Evolutionary conservation across 2,797 vertebrate species (phyloP).

Genomic region (Florisuga fusca): DNA sequence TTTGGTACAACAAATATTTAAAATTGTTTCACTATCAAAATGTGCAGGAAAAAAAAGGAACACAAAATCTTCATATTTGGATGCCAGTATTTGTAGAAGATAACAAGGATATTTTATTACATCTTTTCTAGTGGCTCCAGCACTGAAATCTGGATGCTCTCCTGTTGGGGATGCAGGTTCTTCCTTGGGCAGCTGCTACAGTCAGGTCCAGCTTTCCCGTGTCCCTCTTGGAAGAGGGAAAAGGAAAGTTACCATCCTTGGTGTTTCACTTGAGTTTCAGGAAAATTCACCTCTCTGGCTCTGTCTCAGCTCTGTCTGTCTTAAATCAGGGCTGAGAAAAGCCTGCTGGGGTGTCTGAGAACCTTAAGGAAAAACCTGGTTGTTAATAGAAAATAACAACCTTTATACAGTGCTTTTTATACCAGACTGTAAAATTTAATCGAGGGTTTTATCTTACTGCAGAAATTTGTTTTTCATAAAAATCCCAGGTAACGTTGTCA

Average conservation of each 20-base stretch:
- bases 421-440: conserved; percentile 34
- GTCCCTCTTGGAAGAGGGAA: not conserved
- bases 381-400: conserved; percentile 37
- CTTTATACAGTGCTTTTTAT: not conserved
- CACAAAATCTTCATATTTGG: not conserved
- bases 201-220: not conserved
- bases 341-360: not conserved
- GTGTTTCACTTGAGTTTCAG: not conserved
- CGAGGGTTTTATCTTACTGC: not conserved
- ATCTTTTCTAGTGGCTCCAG: not conserved
- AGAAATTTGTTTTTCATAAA: not conserved
- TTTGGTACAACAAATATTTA: not conserved
- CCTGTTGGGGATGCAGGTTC: not conserved
- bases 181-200: not conserved
- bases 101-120: not conserved
- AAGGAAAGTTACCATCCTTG: not conserved
- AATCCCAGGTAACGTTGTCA: not conserved
- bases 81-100: not conserved
- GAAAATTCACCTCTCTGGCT: not conserved
- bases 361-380: not conserved
- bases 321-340: not conserved
- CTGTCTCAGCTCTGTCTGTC: not conserved
- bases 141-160: not conserved
- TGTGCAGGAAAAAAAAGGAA: not conserved
- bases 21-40: not conserved